A percentile compares a stretch with the other conserved stretches of the same genome.
Evolutionary conservation across 2,888 invertebrate genomes (phyloP).

Genomic region (Campaea margaritaria): DNA sequence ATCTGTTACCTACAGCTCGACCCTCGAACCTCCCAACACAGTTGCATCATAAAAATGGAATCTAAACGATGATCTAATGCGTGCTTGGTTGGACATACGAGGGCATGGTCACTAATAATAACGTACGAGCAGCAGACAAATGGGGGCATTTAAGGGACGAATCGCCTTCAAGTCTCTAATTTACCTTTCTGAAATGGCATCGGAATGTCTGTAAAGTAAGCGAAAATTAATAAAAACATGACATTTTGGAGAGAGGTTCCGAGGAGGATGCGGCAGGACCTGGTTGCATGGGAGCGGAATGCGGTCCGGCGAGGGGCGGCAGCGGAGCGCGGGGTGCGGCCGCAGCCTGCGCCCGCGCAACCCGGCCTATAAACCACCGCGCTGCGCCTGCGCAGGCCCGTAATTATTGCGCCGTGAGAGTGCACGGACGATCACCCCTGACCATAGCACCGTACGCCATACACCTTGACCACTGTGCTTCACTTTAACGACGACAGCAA

Average conservation of each 20-base stretch:
- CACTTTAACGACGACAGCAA: conserved; percentile 61
- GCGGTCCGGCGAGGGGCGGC: conserved; percentile 72
- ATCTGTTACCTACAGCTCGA: background rate
- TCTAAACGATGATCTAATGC: conserved; percentile 29
- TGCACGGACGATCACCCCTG: conserved; percentile 75
- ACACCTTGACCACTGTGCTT: conserved; percentile 46
- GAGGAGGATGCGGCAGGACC: conserved; percentile 68
- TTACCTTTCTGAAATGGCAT: no score
- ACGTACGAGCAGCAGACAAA: background rate
- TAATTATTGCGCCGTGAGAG: conserved; percentile 75
- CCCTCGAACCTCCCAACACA: background rate
- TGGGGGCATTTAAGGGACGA: no score
- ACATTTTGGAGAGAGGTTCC: conserved; percentile 78
- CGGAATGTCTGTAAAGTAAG: conserved; percentile 36
- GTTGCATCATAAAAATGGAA: conserved; percentile 21
- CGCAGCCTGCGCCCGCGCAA: conserved; percentile 43
- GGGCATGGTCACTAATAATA: conserved; percentile 2
- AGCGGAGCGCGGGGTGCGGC: conserved; percentile 46
- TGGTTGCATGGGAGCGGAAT: conserved; percentile 85
- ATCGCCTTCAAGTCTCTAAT: no score
- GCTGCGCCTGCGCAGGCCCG: conserved; percentile 48
- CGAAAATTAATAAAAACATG: conserved; percentile 72
- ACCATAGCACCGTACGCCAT: conserved; percentile 56
- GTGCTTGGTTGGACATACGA: conserved; percentile 23
- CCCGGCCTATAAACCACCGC: conserved; percentile 72